Evolutionary conservation across 2,797 vertebrate genomes (phyloP), one percentile per base, ranked within the genome.

Genomic region (Myoxocephalus aenaeus): DNA sequence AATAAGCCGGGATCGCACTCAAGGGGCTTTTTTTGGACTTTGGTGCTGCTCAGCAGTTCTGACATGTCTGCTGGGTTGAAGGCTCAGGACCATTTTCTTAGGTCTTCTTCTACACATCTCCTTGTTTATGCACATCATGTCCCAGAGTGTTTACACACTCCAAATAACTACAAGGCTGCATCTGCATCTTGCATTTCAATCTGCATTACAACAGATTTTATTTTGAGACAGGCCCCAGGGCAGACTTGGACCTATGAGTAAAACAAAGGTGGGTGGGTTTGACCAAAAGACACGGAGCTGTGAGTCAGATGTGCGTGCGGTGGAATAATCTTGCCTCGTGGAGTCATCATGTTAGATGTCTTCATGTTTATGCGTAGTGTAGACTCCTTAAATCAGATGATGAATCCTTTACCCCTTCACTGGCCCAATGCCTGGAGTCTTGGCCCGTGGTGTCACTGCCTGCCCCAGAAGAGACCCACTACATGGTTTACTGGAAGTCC

Each of bases 291-390:
- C 72, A 57, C 6, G 57, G 65, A 70, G 85, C 78, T 53, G 66
- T 87, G 87, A 92, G 88, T 91, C 87, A 86, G 89, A 34, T 72
- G 75, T 82, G 85, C 77, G 68, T 91, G 87, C 77, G 3, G 80
- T 25, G n/a, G 66, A 89, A 85, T 90, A 88, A 88, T 92, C 87
- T 68, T 64, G 74, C 61, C 85, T 91, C 82, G 81, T 87, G 87
- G 78, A 88, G 80, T 88, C 86, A 85, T 92, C 87, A 78, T 83
- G 84, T 84, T 84, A 36, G 85, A 87, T 61, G 83, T 87, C 80
- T 82, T 79, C 34, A 18, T 88, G 83, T 92, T 92, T 92, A 89
- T 83, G 81, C 85, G 78, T 32, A 48, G 80, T 66, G 73, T 79
- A 70, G 80, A 90, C 84, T 81, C 81, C 80, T 81, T 81, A 83